A percentile compares a stretch with the other conserved stretches of the same genome.
phyloP scores from a whole-genome alignment of 2,888 invertebrate species.

The Diplolepis rosae region DNA sequence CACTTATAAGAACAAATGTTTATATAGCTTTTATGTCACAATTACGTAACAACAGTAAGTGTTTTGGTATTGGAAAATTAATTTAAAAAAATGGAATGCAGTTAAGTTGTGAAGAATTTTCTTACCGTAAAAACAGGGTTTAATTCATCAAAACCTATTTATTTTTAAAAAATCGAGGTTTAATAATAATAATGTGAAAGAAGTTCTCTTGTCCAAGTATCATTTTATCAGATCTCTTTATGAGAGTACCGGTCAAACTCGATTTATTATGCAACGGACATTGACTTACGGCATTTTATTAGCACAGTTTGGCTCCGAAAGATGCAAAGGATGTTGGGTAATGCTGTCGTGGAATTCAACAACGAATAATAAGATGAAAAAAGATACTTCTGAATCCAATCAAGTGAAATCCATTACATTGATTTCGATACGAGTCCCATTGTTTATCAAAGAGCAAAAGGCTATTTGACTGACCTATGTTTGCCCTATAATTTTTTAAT shows the following conservation, averaged over 20 bases:
- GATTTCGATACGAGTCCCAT: background rate
- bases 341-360: slow-evolving; percentile 6
- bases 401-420: background rate
- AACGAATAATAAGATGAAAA: slow-evolving; percentile 12
- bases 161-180: no score
- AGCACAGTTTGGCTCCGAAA: background rate
- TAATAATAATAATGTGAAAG: no score
- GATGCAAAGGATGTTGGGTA: slow-evolving; percentile 2
- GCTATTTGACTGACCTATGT: background rate
- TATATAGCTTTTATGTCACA: no score
- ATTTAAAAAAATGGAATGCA: no score
- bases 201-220: slow-evolving; percentile 2
- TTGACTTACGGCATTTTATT: slow-evolving; percentile 19
- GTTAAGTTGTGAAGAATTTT: no score
- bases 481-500: background rate
- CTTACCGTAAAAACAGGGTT: no score
- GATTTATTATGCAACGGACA: slow-evolving; percentile 6
- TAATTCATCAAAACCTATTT: no score
- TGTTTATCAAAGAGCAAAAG: slow-evolving; percentile 8
- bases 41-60: no score
- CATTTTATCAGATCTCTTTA: slow-evolving; percentile 24
- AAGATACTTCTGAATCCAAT: background rate
- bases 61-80: no score
- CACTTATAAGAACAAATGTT: no score
- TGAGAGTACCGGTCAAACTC: slow-evolving; percentile 7